Evolutionary conservation across 2,888 invertebrate species (phyloP).

Genomic region (Folsomia candida): DNA sequence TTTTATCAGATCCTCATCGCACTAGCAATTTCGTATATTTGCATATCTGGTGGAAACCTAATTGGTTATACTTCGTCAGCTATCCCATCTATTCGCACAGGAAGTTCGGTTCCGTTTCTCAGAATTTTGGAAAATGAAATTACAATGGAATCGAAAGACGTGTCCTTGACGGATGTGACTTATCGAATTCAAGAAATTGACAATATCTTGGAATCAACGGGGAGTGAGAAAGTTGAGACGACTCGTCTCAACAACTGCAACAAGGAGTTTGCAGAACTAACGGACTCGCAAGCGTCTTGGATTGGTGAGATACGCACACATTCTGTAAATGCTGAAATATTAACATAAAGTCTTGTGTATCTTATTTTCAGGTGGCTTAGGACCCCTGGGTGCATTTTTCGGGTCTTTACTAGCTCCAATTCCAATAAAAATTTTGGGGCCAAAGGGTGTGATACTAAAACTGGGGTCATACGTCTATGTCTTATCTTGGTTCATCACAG

Average conservation of each 20-base stretch:
- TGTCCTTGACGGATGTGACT: neutral
- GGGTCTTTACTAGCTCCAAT: conserved; percentile 39
- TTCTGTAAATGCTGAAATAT: neutral
- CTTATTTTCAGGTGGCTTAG: conserved; percentile 36
- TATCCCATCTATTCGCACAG: conserved; percentile 43
- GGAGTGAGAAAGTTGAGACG: neutral
- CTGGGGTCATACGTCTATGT: conserved; percentile 34
- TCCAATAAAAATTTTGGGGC: conserved; percentile 36
- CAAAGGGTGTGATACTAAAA: conserved; percentile 39
- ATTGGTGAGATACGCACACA: conserved; percentile 27
- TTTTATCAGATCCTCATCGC: conserved; percentile 37
- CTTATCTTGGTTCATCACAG: conserved; percentile 39
- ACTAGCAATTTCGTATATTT: conserved; percentile 35
- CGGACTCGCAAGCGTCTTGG: conserved; percentile 39
- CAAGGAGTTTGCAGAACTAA: conserved; percentile 25
- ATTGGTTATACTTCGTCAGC: conserved; percentile 46
- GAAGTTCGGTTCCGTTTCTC: neutral
- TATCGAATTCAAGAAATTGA: neutral
- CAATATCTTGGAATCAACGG: neutral
- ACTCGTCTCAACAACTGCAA: neutral
- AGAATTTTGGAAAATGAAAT: neutral
- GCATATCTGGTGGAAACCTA: conserved; percentile 43
- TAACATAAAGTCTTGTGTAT: neutral
- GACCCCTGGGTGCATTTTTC: conserved; percentile 42
- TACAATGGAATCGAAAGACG: neutral